Conservation (phyloP, 2,888 invertebrate genomes). For the Leucania comma region DNA sequence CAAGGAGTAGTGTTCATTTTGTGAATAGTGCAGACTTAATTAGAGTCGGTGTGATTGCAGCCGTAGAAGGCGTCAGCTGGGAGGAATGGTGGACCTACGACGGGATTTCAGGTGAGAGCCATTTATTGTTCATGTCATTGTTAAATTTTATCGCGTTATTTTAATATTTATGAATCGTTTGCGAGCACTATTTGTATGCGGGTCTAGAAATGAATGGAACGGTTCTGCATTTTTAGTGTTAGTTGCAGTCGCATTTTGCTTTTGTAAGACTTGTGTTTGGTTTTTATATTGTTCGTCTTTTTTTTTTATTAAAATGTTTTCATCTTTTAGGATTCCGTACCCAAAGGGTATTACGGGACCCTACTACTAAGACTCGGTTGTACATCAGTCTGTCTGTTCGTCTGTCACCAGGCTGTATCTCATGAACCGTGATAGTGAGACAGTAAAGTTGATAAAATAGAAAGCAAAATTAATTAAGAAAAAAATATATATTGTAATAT, state of each 20-base stretch:
- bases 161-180: slow-evolving; percentile 62
- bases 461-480: too few relatives aligned
- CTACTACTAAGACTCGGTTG: too few relatives aligned
- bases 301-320: slow-evolving; percentile 1
- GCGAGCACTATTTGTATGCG: slow-evolving; percentile 59
- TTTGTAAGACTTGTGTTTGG: slow-evolving; percentile 14
- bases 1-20: slow-evolving; percentile 73
- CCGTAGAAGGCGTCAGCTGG: slow-evolving; percentile 95
- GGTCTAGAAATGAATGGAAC: slow-evolving; percentile 56
- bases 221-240: slow-evolving; percentile 40
- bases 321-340: background rate
- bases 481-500: too few relatives aligned
- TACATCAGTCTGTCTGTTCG: too few relatives aligned
- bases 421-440: too few relatives aligned
- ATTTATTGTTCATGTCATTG: slow-evolving; percentile 61
- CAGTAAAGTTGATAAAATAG: too few relatives aligned
- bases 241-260: slow-evolving; percentile 26
- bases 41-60: slow-evolving; percentile 91
- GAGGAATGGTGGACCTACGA: slow-evolving; percentile 99
- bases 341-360: too few relatives aligned
- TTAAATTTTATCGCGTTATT: slow-evolving; percentile 59
- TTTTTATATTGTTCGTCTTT: slow-evolving; percentile 2
- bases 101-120: slow-evolving; percentile 96
- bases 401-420: too few relatives aligned
- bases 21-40: slow-evolving; percentile 83